A percentile compares a stretch with the other conserved stretches of the same genome.
phyloP scores from a whole-genome alignment of 2,113 vertebrate species.

The Mixornis gularis region DNA sequence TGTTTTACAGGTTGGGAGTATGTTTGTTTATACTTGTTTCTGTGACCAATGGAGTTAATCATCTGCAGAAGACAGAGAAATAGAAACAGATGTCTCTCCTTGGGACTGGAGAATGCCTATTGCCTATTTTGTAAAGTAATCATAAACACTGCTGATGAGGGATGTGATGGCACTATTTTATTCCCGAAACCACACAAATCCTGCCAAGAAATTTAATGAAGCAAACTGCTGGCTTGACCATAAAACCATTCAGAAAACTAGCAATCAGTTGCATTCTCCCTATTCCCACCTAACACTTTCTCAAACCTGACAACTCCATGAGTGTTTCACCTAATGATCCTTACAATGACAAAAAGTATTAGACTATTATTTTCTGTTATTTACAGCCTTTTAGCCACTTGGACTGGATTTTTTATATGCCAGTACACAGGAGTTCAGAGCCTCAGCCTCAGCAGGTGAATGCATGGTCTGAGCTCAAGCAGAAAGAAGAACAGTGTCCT shows the following conservation, averaged over 20 bases:
- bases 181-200: background rate
- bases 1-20: background rate
- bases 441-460: background rate
- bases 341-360: background rate
- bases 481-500: background rate
- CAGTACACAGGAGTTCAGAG: background rate
- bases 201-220: background rate
- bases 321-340: background rate
- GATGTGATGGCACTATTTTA: background rate
- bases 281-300: background rate
- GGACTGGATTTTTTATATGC: background rate
- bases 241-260: background rate
- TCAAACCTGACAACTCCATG: background rate
- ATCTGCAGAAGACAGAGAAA: constrained; percentile 16
- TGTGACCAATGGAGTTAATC: constrained; percentile 17
- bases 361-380: background rate
- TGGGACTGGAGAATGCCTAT: background rate
- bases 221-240: background rate
- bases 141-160: background rate
- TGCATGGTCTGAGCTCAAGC: background rate
- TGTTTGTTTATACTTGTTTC: constrained; percentile 29
- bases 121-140: constrained; percentile 6
- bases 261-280: background rate
- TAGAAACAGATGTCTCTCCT: background rate
- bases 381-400: background rate